phyloP scores from a whole-genome alignment of 2,888 invertebrate species.

The Polydrusus cervinus region DNA sequence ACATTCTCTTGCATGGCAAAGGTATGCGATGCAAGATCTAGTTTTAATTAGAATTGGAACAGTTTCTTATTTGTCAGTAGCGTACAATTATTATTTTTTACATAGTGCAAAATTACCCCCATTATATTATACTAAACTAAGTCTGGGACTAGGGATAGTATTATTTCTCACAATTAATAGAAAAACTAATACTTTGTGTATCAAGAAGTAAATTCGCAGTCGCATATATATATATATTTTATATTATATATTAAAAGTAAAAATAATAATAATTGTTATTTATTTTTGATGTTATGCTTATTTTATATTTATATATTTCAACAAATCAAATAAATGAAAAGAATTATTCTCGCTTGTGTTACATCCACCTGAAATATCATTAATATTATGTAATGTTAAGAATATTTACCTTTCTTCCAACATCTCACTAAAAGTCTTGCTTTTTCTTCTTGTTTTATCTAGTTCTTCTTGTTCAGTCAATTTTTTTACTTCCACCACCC shows the following conservation, averaged over 20 bases:
- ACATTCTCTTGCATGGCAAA: conserved; percentile 38
- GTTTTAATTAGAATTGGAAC: conserved; percentile 47
- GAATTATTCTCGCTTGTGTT: background rate
- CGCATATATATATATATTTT: no score
- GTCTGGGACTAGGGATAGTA: no score
- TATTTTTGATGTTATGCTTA: background rate
- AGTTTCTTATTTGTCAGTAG: conserved; percentile 31
- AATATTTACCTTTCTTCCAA: conserved; percentile 84
- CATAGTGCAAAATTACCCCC: background rate
- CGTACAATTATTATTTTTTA: conserved; percentile 25
- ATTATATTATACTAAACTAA: background rate
- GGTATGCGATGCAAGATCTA: conserved; percentile 40
- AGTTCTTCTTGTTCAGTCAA: conserved; percentile 80
- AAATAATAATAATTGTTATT: background rate
- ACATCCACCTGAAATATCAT: background rate
- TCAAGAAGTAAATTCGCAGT: no score
- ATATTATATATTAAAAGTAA: background rate
- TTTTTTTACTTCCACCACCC: conserved; percentile 91
- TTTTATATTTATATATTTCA: background rate
- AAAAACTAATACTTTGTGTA: no score
- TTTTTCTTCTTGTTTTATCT: conserved; percentile 82
- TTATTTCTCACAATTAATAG: no score
- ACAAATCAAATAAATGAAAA: background rate
- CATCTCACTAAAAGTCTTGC: conserved; percentile 96
- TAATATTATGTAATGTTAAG: no score